Evolutionary conservation across 2,113 vertebrate species (phyloP), one percentile per base, ranked within the genome.

Genomic region (Arothron firmamentum): DNA sequence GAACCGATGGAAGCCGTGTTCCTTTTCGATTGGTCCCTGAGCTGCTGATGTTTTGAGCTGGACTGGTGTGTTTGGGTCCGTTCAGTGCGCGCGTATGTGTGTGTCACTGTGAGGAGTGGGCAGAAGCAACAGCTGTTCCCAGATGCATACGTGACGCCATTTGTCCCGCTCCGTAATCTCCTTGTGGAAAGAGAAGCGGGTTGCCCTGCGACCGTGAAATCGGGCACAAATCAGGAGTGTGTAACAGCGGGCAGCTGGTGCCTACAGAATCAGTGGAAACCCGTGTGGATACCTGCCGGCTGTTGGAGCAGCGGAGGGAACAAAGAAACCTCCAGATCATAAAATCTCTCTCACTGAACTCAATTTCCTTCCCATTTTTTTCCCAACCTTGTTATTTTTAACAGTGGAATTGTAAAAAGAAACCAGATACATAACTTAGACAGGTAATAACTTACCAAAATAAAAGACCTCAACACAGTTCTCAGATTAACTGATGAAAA

Each of bases 81-180:
- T 38, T 18, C 42, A 41, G 59, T 21, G 49, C 64, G 59, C 2
- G 9, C 38, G 52, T 59, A 62, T 59, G 45, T 58, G 64, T 25
- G 34, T 52, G 73, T 59, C 58, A 31, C 60, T 72, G 49, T 61
- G 59, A 67, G 47, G 65, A 73, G 48, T 75, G 60, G 76, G 70
- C 66, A 62, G 68, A 55, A 71, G 75, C 55, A 72, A 78, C 91
- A 92, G 91, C 90, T 92, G 91, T 87, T 90, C 80, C 78, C 88
- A 89, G 87, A 89, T 89, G 88, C 83, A 78, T 79, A 65, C 79
- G 82, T 59, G 66, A 87, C 81, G 85, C 86, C 87, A 89, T 90
- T 90, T 90, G 90, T 89, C 81, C 87, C 47, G 70, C 77, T 77
- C 78, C 46, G 69, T 88, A 87, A 91, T 89, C 88, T 85, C 62